phyloP scores from a whole-genome alignment of 2,888 invertebrate genomes.

The Andrena hattorfiana region DNA sequence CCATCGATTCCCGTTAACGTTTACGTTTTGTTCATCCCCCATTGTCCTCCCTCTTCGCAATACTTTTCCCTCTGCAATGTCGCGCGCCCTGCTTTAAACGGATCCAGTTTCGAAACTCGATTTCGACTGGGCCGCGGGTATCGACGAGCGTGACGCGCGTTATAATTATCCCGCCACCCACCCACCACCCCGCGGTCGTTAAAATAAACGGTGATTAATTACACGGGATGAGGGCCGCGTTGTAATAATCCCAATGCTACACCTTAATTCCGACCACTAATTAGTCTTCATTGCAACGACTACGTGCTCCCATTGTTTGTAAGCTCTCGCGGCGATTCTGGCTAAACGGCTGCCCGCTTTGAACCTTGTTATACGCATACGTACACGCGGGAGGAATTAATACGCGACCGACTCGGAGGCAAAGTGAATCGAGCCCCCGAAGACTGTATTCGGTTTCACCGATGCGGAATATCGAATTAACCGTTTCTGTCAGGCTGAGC shows the following conservation, averaged over 20 bases:
- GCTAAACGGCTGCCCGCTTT: neutral
- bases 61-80: neutral
- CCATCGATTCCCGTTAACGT: conserved; percentile 39
- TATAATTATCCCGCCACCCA: conserved; percentile 4
- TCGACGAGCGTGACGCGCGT: conserved; percentile 22
- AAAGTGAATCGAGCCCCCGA: conserved; percentile 4
- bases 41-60: neutral
- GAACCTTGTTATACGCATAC: neutral
- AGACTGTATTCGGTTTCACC: neutral
- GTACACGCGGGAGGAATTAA: conserved; percentile 31
- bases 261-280: conserved; percentile 48
- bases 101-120: conserved; percentile 18
- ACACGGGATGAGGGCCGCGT: conserved; percentile 1
- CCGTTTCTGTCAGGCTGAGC: neutral
- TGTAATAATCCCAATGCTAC: conserved; percentile 30
- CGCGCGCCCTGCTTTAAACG: neutral
- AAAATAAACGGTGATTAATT: conserved; percentile 55
- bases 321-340: conserved; percentile 23
- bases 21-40: conserved; percentile 33
- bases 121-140: conserved; percentile 3
- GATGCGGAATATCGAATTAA: neutral
- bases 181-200: neutral
- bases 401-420: conserved; percentile 6
- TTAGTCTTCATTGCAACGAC: conserved; percentile 44
- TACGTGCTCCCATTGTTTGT: conserved; percentile 35